phyloP scores from a whole-genome alignment of 2,113 vertebrate species.

The Leptodactylus fuscus region DNA sequence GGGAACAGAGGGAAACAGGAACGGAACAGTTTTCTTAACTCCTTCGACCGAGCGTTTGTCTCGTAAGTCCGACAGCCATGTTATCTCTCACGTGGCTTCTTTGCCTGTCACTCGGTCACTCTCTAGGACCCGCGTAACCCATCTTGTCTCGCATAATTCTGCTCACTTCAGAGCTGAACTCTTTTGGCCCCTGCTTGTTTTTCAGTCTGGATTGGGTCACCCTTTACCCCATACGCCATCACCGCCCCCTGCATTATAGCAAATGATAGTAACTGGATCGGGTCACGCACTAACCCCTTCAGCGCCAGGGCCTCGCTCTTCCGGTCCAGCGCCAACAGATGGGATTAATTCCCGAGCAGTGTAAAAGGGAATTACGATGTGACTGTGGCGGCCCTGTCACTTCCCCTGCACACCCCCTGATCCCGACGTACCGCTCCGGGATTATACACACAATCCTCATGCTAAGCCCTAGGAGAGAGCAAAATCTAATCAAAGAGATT shows the following conservation, averaged over 20 bases:
- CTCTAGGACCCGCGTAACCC: too few relatives aligned
- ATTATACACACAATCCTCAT: constrained; percentile 56
- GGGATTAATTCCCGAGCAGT: background rate
- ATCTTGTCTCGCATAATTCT: too few relatives aligned
- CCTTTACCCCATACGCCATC: too few relatives aligned
- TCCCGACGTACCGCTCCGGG: constrained; percentile 2
- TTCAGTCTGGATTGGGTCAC: too few relatives aligned
- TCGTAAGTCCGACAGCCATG: background rate
- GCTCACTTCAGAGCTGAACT: too few relatives aligned
- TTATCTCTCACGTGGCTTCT: background rate
- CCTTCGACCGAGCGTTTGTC: too few relatives aligned
- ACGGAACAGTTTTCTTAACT: background rate
- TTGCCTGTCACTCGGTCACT: too few relatives aligned
- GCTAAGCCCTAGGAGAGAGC: constrained; percentile 42
- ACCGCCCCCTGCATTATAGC: too few relatives aligned
- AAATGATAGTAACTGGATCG: too few relatives aligned
- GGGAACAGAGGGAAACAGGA: background rate
- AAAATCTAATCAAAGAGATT: constrained; percentile 24
- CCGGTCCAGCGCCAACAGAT: background rate
- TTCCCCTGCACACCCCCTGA: background rate
- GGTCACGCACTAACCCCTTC: background rate
- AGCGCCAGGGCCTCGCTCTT: background rate
- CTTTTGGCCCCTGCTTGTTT: too few relatives aligned
- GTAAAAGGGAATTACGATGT: constrained; percentile 11
- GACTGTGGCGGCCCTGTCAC: background rate